Evolutionary conservation across 1,140 invertebrate genomes (phyloP).

Genomic region (Procambarus clarkii): DNA sequence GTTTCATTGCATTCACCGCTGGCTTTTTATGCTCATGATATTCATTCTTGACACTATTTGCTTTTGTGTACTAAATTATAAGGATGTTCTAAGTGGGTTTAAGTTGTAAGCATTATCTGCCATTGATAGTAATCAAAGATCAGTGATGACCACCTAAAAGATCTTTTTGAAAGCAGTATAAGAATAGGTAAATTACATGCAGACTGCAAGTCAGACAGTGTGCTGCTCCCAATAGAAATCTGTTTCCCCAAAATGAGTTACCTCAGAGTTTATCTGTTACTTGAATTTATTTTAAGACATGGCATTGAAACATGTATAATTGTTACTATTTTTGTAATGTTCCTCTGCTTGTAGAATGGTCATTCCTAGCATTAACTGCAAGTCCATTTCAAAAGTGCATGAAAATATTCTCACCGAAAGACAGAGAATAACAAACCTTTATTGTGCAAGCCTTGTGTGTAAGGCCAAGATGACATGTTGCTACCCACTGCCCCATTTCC

Average conservation of each 20-base stretch:
- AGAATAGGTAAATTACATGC: background rate
- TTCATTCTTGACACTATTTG: too few relatives aligned
- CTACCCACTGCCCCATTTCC: too few relatives aligned
- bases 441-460: too few relatives aligned
- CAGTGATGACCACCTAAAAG: background rate
- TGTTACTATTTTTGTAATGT: background rate
- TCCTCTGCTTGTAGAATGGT: background rate
- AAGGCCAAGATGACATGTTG: too few relatives aligned
- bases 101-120: background rate
- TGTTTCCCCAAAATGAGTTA: background rate
- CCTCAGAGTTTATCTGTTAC: background rate
- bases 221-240: slow-evolving; percentile 23
- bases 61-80: too few relatives aligned
- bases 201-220: slow-evolving; percentile 32
- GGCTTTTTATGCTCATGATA: too few relatives aligned
- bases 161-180: background rate
- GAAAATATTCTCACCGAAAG: too few relatives aligned
- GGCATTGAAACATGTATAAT: background rate
- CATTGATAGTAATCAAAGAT: background rate
- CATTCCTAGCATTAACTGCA: background rate
- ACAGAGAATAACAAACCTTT: too few relatives aligned
- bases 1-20: too few relatives aligned
- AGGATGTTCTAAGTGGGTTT: too few relatives aligned
- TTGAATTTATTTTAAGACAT: background rate
- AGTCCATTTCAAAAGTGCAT: background rate